phyloP scores from a whole-genome alignment of 1,140 invertebrate species.

The Drosophila triauraria region DNA sequence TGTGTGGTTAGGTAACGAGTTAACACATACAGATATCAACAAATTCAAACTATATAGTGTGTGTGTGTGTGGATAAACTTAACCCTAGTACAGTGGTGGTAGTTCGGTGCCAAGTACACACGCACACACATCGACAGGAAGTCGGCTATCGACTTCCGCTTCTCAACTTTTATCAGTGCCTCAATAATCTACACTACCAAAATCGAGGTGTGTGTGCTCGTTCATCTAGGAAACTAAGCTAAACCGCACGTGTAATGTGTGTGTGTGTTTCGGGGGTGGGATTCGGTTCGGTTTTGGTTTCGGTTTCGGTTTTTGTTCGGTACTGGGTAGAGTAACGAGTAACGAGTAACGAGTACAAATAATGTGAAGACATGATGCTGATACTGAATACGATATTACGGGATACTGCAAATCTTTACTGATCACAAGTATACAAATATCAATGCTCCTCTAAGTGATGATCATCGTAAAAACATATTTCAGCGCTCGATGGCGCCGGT shows the following conservation, averaged over 20 bases:
- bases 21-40: slow-evolving; percentile 31
- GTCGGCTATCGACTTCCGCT: slow-evolving; percentile 26
- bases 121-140: slow-evolving; percentile 56
- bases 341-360: slow-evolving; percentile 36
- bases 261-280: slow-evolving; percentile 26
- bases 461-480: slow-evolving; percentile 44
- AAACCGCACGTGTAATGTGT: slow-evolving; percentile 29
- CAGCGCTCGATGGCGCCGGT: slow-evolving; percentile 45
- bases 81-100: slow-evolving; percentile 26
- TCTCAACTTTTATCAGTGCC: slow-evolving; percentile 28
- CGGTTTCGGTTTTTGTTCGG: slow-evolving; percentile 26
- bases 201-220: slow-evolving; percentile 14
- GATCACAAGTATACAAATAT: slow-evolving; percentile 44
- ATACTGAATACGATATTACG: slow-evolving; percentile 59
- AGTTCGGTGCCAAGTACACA: slow-evolving; percentile 56
- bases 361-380: slow-evolving; percentile 71
- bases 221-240: slow-evolving; percentile 33
- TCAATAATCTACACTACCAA: slow-evolving; percentile 30
- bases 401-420: slow-evolving; percentile 49
- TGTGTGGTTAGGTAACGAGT: slow-evolving; percentile 30
- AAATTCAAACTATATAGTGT: slow-evolving; percentile 17
- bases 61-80: slow-evolving; percentile 1
- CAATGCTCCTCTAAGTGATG: slow-evolving; percentile 49
- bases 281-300: slow-evolving; percentile 29
- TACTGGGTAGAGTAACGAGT: slow-evolving; percentile 43